A percentile compares a stretch with the other conserved stretches of the same genome.
Evolutionary conservation across 2,797 vertebrate species (phyloP).

Genomic region (Microctenopoma stevenorrisi): DNA sequence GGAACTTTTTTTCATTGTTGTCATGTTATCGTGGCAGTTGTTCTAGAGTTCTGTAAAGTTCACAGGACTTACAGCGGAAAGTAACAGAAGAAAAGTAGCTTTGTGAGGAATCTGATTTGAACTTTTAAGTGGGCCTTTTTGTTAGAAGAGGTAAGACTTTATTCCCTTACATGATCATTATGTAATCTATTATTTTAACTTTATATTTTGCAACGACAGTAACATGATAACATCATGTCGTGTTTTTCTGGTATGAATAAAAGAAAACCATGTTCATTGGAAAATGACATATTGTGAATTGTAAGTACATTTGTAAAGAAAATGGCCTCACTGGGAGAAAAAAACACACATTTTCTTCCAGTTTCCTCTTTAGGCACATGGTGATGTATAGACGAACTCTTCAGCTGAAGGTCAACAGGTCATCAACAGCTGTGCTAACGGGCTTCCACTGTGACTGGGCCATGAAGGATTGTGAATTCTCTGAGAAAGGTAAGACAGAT

Average conservation of each 20-base stretch:
- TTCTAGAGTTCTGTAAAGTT: slow-evolving; percentile 11
- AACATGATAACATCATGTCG: background rate
- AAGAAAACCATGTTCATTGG: background rate
- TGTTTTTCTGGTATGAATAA: background rate
- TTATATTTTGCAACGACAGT: background rate
- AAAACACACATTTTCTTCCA: background rate
- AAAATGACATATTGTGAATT: background rate
- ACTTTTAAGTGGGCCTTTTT: slow-evolving; percentile 15
- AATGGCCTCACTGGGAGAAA: background rate
- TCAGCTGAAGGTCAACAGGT: slow-evolving; percentile 48
- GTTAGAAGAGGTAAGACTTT: slow-evolving; percentile 52
- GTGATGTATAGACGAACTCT: slow-evolving; percentile 58
- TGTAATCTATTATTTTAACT: background rate
- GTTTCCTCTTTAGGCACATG: slow-evolving; percentile 47
- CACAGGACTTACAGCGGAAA: background rate
- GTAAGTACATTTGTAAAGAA: background rate
- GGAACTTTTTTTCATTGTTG: slow-evolving; percentile 52
- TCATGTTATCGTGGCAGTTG: slow-evolving; percentile 10
- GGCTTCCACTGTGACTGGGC: slow-evolving; percentile 37
- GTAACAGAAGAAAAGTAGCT: background rate
- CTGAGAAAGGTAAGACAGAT: slow-evolving; percentile 75
- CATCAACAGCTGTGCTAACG: slow-evolving; percentile 29
- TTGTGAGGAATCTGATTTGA: background rate
- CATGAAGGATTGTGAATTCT: slow-evolving; percentile 64
- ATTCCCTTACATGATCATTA: background rate